Percentiles rank a stretch among this genome's conserved stretches.
Conservation (phyloP, 2,888 invertebrate genomes). For the Carterocephalus palaemon region DNA sequence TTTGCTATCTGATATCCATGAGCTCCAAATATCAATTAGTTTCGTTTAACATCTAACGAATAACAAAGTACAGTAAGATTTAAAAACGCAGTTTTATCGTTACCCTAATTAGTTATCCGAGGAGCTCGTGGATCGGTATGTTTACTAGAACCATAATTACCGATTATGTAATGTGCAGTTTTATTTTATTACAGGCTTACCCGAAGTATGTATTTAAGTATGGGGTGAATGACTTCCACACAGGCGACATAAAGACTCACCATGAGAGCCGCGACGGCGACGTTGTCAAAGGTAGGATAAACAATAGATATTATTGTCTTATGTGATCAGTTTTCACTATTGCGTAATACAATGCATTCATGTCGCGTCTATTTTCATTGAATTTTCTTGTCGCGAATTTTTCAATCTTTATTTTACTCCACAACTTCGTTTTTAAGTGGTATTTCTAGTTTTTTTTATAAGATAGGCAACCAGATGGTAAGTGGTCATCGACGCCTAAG, state of each 20-base stretch:
- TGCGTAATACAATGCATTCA: conserved; percentile 4
- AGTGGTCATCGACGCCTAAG: too few species aligned
- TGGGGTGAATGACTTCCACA: conserved; percentile 80
- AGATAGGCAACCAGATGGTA: too few species aligned
- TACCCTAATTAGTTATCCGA: background rate
- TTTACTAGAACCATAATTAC: conserved; percentile 7
- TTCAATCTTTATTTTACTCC: too few species aligned
- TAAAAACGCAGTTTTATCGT: background rate
- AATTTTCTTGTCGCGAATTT: conserved; percentile 15
- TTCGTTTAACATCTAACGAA: too few species aligned
- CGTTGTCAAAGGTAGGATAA: conserved; percentile 65
- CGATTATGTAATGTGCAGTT: conserved; percentile 12
- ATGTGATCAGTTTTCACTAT: conserved; percentile 14
- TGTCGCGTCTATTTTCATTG: background rate
- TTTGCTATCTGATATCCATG: too few species aligned
- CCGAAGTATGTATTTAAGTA: conserved; percentile 81
- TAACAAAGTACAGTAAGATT: background rate
- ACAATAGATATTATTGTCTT: conserved; percentile 11
- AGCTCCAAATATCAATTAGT: too few species aligned
- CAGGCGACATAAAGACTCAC: conserved; percentile 79
- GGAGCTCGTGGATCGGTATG: background rate
- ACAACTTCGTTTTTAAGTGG: too few species aligned
- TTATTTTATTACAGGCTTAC: conserved; percentile 73
- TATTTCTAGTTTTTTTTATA: too few species aligned
- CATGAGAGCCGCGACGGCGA: conserved; percentile 78